These are phyloP conservation scores for Cotesia vestalis DNA, from an alignment of 1,140 invertebrate genomes.

Conservation along the genomic window DNA sequence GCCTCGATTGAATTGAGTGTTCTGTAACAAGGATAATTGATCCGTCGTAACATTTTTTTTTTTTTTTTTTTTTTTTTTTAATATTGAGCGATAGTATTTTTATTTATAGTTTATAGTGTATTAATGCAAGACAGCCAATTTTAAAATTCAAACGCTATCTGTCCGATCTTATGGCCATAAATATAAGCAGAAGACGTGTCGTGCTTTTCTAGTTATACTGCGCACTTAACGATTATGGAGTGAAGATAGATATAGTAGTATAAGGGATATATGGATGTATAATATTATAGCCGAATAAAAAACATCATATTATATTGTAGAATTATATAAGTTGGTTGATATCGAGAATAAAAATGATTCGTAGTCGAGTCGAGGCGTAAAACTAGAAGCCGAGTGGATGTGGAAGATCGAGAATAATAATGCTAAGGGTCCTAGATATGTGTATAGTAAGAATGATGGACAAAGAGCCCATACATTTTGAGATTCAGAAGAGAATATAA, in stretches of 20 bases:
- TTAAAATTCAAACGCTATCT: no score
- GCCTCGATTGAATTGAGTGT: constrained; percentile 78
- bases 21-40: constrained; percentile 56
- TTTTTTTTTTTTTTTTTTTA: no score
- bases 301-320: background rate
- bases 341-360: no score
- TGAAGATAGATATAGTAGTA: background rate
- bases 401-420: constrained; percentile 28
- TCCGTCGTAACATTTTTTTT: no score
- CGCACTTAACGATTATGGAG: no score
- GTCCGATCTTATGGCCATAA: no score
- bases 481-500: constrained; percentile 20
- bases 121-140: no score
- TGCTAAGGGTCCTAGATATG: constrained; percentile 18
- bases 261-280: background rate
- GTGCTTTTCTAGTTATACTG: no score
- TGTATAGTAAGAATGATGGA: background rate
- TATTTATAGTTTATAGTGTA: no score
- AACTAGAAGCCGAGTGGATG: constrained; percentile 51
- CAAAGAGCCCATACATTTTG: constrained; percentile 9
- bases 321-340: no score
- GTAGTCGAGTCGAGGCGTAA: constrained; percentile 47
- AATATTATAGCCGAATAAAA: background rate
- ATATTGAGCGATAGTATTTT: no score
- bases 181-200: no score